Evolutionary conservation across 2,888 invertebrate species (phyloP), one percentile per base, ranked within the genome.

Genomic region (Limnephilus rhombicus): DNA sequence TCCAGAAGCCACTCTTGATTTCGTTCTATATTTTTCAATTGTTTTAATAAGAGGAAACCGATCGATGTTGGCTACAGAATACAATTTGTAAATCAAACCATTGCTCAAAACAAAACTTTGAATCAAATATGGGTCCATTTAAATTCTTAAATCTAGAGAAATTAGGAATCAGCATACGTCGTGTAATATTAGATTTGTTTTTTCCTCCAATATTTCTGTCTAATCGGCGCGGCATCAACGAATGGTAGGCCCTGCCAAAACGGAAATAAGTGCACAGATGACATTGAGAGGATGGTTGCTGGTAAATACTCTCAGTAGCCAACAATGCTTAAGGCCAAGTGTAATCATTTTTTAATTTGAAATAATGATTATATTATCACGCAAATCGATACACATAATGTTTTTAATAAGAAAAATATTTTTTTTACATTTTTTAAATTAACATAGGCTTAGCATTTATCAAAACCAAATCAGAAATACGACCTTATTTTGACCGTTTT

Each of bases 251-350:
- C 24, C 87, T 87, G 87, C 34, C 37, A 53, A 87, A 87, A 29
- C 34, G 53, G 37, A 87, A 68, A 68, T 37, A 68, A 29, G 53
- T 87, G 87, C 68, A 87, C 87, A 87, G 53, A 87, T 68, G 87
- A 87, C 87, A 87, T 87, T 87, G 87, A 31, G 15, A 68, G 41
- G 18, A 45, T 34, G 68, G 34, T 87, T 87, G 87, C 87, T 18
- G n/a, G 85, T 41, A 85, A 41, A 85, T 34, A n/a, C 24, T 68
- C 68, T n/a, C 31, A 34, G n/a, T 68, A 24, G 53, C 87, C 87
- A 53, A 29, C 87, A 29, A 86, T 45, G 2, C 45, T 3, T 13
- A 15, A 53, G 87, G 31, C n/a, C 68, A 53, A n/a, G n/a, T n/a
- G n/a, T n/a, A n/a, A n/a, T n/a, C n/a, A n/a, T n/a, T n/a, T n/a